Base-by-base conservation (phyloP, 2,888 invertebrate species). In the Urechis unicinctus region DNA sequence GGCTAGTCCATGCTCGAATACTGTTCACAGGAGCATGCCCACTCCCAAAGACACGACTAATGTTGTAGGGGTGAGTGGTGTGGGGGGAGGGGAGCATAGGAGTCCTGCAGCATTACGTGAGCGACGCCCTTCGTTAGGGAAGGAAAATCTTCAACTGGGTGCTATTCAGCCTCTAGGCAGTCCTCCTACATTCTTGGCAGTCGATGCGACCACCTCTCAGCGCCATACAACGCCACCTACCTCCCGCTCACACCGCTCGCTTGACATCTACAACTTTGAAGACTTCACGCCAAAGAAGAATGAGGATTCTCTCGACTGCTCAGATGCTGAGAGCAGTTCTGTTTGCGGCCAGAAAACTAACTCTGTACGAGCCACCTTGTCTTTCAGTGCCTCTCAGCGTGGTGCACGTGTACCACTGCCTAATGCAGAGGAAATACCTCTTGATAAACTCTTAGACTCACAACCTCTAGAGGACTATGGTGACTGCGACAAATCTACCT, bases 221-320 rank as follows among this genome's bases (percentile, higher is more conserved):
- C n/a, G n/a, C n/a, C n/a, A n/a, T n/a, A n/a, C n/a, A n/a, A n/a
- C n/a, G 9, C 25, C 29, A 2, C 1, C n/a, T n/a, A 24, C 43
- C 22, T 28, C 50, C 30, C 26, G 44, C 26, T 21, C 21, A 4
- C 17, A 25, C 28, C 41, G 52, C 2, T 24, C 61, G 1, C 47
- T 60, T 21, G 63, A 63, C 47, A 61, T 63, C 28, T 63, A 63
- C 47, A 62, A 62, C 48, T 63, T 63, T 53, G 63, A 63, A 30
- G 61, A 52, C n/a, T 44, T 53, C 26, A 62, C 63, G 3, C 61
- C 60, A 22, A 62, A 62, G 42, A 62, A 62, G 44, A 60, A 62
- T 9, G 62, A 59, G 21, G 53, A 53, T 17, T 44, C 51, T 24
- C n/a, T n/a, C n/a, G n/a, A n/a, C n/a, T n/a, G n/a, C n/a, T n/a